These are phyloP conservation scores for Gila robusta DNA, from an alignment of 2,797 vertebrate species.

Conservation along the genomic window DNA sequence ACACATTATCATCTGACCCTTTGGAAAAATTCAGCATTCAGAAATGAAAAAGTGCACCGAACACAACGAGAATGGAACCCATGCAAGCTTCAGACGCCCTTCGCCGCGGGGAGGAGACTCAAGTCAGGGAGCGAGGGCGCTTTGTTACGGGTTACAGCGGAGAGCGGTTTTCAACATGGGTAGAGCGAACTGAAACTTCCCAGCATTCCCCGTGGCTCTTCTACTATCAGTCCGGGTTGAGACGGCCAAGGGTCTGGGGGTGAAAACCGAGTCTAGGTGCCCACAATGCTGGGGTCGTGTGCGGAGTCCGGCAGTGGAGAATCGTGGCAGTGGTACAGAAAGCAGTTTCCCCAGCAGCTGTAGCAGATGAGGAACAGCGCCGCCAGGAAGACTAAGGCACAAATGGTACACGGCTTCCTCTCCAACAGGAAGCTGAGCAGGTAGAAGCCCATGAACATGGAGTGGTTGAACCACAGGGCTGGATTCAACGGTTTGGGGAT, in stretches of 20 bases:
- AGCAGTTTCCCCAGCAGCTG: conserved; percentile 99
- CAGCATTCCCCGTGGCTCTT: conserved; percentile 52
- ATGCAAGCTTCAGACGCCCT: conserved; percentile 53
- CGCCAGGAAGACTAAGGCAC: conserved; percentile 98
- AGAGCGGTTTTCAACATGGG: conserved; percentile 16
- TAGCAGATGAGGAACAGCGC: conserved; percentile 99
- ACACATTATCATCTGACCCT: conserved; percentile 52
- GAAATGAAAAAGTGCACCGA: conserved; percentile 50
- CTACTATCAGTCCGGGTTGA: conserved; percentile 57
- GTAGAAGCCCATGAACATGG: conserved; percentile 99
- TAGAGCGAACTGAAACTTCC: conserved; percentile 44
- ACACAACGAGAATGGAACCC: conserved; percentile 52
- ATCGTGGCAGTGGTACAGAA: conserved; percentile 97
- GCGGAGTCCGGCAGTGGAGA: conserved; percentile 89
- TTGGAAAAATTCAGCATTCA: conserved; percentile 60
- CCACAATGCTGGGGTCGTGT: conserved; percentile 92
- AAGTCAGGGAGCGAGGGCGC: conserved; percentile 26
- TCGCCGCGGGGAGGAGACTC: conserved; percentile 24
- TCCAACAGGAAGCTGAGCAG: conserved; percentile 99
- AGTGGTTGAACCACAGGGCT: conserved; percentile 98
- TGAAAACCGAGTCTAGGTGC: conserved; percentile 82
- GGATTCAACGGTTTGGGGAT: conserved; percentile 99
- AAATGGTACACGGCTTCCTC: conserved; percentile 99
- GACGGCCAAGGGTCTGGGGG: conserved; percentile 57
- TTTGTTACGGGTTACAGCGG: conserved; percentile 42